phyloP scores from a whole-genome alignment of 2,113 vertebrate genomes.

The Perca schrenkii region DNA sequence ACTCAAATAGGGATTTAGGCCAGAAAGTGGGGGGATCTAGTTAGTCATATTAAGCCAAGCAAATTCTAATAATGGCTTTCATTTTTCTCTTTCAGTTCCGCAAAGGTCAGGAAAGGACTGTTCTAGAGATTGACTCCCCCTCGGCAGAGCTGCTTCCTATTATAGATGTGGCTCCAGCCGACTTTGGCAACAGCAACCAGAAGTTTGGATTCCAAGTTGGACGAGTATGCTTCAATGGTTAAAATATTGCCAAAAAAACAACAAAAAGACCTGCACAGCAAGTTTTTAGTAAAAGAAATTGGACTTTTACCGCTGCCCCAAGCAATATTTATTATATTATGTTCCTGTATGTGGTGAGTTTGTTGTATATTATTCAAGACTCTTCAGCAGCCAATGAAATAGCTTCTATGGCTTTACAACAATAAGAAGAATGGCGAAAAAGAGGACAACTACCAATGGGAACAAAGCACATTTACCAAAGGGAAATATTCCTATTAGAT shows the following conservation, averaged over 20 bases:
- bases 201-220: slow-evolving; percentile 96
- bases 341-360: slow-evolving; percentile 71
- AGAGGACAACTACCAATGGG: slow-evolving; percentile 53
- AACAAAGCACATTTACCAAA: slow-evolving; percentile 77
- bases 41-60: slow-evolving; percentile 13
- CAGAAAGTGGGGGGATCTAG: background rate
- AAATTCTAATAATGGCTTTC: slow-evolving; percentile 40
- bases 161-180: slow-evolving; percentile 86
- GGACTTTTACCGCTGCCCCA: slow-evolving; percentile 63
- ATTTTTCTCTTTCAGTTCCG: slow-evolving; percentile 82
- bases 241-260: slow-evolving; percentile 60
- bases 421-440: slow-evolving; percentile 48
- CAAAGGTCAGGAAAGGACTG: slow-evolving; percentile 87
- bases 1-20: slow-evolving; percentile 8
- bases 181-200: slow-evolving; percentile 90
- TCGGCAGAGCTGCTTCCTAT: slow-evolving; percentile 89
- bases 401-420: slow-evolving; percentile 54
- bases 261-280: slow-evolving; percentile 52
- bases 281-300: slow-evolving; percentile 56
- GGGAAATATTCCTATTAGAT: slow-evolving; percentile 76
- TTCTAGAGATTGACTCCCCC: slow-evolving; percentile 87
- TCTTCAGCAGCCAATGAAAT: slow-evolving; percentile 57
- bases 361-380: slow-evolving; percentile 76
- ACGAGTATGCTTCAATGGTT: slow-evolving; percentile 91
- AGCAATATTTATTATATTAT: slow-evolving; percentile 82